Evolutionary conservation across 2,113 vertebrate genomes (phyloP).

Genomic region (Coregonus clupeaformis): DNA sequence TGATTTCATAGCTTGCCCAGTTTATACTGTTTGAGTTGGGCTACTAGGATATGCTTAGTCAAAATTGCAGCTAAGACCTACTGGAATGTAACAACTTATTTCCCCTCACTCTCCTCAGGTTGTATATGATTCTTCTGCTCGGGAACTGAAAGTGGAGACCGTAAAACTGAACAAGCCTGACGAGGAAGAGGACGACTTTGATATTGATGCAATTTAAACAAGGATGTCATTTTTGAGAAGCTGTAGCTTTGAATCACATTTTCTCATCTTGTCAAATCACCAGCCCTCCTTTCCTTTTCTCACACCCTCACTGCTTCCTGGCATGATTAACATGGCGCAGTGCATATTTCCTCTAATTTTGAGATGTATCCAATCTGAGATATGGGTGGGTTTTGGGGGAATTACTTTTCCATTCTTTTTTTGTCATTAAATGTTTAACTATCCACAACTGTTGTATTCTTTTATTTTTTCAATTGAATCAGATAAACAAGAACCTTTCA

Average conservation of each 20-base stretch:
- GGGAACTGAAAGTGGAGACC: conserved; percentile 93
- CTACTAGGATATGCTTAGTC: too few species aligned
- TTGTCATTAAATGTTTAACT: conserved; percentile 73
- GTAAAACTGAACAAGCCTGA: conserved; percentile 81
- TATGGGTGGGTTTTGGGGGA: conserved; percentile 36
- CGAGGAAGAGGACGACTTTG: conserved; percentile 94
- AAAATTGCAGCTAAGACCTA: too few species aligned
- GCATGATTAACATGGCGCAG: conserved; percentile 66
- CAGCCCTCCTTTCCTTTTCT: conserved; percentile 32
- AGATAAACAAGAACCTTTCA: too few species aligned
- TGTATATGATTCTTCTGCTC: conserved; percentile 91
- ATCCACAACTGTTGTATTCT: conserved; percentile 44
- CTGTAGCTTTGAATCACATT: conserved; percentile 46
- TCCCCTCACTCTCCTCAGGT: conserved; percentile 75
- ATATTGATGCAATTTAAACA: conserved; percentile 95
- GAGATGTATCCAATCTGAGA: conserved; percentile 48
- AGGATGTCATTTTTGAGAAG: conserved; percentile 27
- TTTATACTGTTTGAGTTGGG: too few species aligned
- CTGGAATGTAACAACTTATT: neutral
- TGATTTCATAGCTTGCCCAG: too few species aligned
- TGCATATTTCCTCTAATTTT: conserved; percentile 60
- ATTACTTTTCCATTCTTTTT: conserved; percentile 59
- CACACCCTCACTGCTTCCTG: conserved; percentile 45
- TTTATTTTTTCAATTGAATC: neutral
- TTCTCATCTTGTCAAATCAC: conserved; percentile 19